Base-by-base conservation (phyloP, 1,140 invertebrate genomes). In the Cydia splendana region DNA sequence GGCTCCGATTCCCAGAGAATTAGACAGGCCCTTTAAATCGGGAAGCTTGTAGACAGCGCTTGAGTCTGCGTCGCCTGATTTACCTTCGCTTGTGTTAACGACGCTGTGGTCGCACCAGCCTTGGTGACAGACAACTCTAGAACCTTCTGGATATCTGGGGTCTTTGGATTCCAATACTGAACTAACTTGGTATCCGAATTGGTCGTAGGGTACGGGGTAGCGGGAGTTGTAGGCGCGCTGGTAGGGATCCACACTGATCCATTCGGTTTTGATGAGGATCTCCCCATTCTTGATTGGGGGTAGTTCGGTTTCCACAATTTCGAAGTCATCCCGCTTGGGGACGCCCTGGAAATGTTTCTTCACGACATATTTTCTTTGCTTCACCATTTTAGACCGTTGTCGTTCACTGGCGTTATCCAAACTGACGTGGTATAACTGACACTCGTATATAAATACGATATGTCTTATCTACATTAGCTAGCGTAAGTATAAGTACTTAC, bases 61-160 rank as follows among this genome's bases (percentile, higher is more conserved):
- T 12, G 18, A n/a, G 4, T 45, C 13, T 10, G 74, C 30, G 45
- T 28, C 62, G 24, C 24, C 24, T 24, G 24, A 24, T 0, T 24
- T 24, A 53, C 51, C 38, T 57, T 10, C 0, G 24, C 24, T 76
- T 10, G 79, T 69, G 75, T 85, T 85, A 12, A 85, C 76, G 77
- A 95, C 84, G 10, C 91, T 91, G 77, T 94, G 90, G 12, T 93
- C 92, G 45, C 91, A 89, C 95, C 95, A 96, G 1, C 95, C 95
- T 45, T 94, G 88, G 67, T 93, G 86, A 9, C 93, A 94, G 2
- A 95, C 87, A 4, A 96, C 84, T 80, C 85, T 88, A 74, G 91
- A 93, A 1, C 94, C 95, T 34, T 94, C 93, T 2, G 95, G 94
- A 86, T 87, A 96, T 1, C 94, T 78, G 0, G 78, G 67, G 45